Conservation (phyloP, 2,888 invertebrate genomes). For the Xestia xanthographa region DNA sequence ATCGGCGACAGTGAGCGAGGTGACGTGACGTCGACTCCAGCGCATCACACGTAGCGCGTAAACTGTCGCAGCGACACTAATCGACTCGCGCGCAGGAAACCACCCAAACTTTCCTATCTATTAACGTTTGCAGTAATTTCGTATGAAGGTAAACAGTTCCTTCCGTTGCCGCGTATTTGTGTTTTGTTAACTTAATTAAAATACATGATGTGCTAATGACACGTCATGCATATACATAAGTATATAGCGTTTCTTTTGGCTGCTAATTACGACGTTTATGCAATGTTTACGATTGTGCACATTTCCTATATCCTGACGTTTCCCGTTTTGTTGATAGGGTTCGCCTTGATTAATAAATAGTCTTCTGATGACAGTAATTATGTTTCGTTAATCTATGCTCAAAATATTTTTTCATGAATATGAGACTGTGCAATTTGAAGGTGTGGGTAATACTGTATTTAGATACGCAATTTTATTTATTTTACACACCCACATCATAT, state of each 20-base stretch:
- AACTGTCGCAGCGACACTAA: conserved; percentile 52
- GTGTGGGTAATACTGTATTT: neutral
- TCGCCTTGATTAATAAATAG: neutral
- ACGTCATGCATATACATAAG: conserved; percentile 22
- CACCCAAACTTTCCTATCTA: conserved; percentile 54
- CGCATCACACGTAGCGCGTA: conserved; percentile 62
- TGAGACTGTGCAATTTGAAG: neutral
- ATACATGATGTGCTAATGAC: conserved; percentile 39
- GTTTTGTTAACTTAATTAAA: conserved; percentile 42
- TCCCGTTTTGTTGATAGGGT: neutral
- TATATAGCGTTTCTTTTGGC: conserved; percentile 19
- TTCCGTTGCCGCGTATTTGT: conserved; percentile 33
- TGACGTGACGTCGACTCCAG: conserved; percentile 30
- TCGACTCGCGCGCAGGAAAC: conserved; percentile 36
- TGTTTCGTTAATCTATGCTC: neutral
- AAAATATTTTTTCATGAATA: neutral
- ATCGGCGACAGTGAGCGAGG: conserved; percentile 11
- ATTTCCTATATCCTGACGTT: conserved; percentile 22
- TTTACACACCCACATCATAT: conserved; percentile 9
- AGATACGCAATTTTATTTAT: neutral
- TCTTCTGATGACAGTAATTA: neutral
- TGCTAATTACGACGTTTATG: conserved; percentile 13
- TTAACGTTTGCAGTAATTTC: conserved; percentile 14
- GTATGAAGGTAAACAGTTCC: conserved; percentile 25
- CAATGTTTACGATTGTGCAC: conserved; percentile 26